phyloP scores from a whole-genome alignment of 2,113 vertebrate genomes.

The Vireo altiloquus region DNA sequence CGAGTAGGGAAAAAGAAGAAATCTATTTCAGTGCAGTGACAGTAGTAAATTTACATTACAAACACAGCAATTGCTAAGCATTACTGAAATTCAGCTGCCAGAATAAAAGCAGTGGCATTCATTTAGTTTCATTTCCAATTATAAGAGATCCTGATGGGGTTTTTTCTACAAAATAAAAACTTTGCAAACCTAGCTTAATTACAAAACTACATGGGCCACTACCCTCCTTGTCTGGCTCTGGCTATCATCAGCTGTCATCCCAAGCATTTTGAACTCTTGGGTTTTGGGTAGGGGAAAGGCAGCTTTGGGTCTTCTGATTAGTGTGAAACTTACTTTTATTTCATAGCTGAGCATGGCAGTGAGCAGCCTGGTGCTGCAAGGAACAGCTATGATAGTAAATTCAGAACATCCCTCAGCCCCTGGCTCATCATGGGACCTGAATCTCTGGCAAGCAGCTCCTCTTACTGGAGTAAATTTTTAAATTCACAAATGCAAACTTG shows the following conservation, averaged over 20 bases:
- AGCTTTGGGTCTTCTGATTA: background rate
- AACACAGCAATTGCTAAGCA: background rate
- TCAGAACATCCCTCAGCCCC: background rate
- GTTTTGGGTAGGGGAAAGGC: background rate
- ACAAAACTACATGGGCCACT: background rate
- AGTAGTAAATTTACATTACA: constrained; percentile 47
- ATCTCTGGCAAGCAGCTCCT: background rate
- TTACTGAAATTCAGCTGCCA: constrained; percentile 30
- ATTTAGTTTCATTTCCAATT: constrained; percentile 28
- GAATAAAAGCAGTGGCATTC: constrained; percentile 10
- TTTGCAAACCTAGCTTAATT: background rate
- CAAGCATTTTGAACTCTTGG: background rate
- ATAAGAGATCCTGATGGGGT: background rate
- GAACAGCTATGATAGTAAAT: background rate
- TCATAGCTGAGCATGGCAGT: background rate
- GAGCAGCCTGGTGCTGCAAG: background rate
- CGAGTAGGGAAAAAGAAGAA: background rate
- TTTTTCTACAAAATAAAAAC: background rate
- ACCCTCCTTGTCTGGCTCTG: background rate
- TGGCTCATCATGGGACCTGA: background rate
- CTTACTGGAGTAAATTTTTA: background rate
- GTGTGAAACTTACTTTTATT: background rate
- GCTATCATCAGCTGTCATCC: background rate
- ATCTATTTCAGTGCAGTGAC: constrained; percentile 12
- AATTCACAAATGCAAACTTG: background rate